Conservation (phyloP, 2,113 vertebrate species). For the Xiphias gladius region DNA sequence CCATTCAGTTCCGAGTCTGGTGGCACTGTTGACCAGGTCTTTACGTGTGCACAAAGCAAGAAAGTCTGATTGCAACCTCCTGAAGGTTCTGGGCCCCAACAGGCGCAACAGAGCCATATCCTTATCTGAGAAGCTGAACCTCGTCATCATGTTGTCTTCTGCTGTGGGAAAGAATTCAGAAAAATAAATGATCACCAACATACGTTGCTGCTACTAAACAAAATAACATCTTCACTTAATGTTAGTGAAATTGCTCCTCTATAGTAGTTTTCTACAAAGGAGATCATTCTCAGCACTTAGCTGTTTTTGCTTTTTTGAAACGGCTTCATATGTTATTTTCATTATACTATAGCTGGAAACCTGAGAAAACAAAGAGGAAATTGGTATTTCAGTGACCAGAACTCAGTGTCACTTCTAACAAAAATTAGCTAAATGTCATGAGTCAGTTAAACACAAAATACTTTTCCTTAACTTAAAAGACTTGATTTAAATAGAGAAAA, state of each 20-base stretch:
- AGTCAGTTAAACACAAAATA: constrained; percentile 5
- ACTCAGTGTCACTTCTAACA: constrained; percentile 39
- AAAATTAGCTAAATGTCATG: constrained; percentile 28
- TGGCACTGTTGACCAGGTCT: too few species aligned
- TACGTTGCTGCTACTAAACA: too few species aligned
- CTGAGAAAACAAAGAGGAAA: constrained; percentile 54
- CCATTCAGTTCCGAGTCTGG: neutral
- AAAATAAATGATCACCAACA: too few species aligned
- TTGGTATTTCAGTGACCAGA: constrained; percentile 43
- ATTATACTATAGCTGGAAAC: constrained; percentile 10
- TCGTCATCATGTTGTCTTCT: neutral
- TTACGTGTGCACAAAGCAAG: too few species aligned
- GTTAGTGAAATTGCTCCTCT: neutral
- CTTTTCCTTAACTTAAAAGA: neutral
- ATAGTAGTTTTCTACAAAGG: neutral
- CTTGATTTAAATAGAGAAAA: constrained; percentile 4
- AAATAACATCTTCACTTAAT: neutral
- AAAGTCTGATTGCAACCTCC: too few species aligned
- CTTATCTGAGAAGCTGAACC: too few species aligned
- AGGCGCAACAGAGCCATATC: too few species aligned
- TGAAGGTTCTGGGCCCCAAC: too few species aligned
- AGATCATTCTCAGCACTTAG: neutral
- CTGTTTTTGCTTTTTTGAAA: neutral
- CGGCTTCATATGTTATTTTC: constrained; percentile 2
- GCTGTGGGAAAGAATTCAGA: neutral